A percentile compares a stretch with the other conserved stretches of the same genome.
phyloP scores from a whole-genome alignment of 2,797 vertebrate species.

The Sebastolobus altivelis region DNA sequence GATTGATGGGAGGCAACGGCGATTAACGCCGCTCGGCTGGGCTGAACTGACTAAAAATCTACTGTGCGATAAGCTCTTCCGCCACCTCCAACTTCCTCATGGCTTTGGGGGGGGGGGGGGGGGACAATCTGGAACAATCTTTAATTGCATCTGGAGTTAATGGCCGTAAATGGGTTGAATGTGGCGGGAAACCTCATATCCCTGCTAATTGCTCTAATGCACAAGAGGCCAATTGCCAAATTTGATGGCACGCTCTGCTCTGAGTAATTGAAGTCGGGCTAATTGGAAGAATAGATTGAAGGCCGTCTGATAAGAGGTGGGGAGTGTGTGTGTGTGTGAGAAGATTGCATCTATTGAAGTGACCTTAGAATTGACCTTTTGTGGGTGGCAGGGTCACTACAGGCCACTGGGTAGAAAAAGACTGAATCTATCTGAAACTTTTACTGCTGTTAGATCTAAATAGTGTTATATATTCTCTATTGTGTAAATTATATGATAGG shows the following conservation, averaged over 20 bases:
- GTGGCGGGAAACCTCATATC: constrained; percentile 78
- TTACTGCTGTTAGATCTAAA: not conserved
- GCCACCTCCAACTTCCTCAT: constrained; percentile 48
- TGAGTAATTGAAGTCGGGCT: constrained; percentile 74
- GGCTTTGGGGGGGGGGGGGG: not conserved
- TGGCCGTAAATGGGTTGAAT: constrained; percentile 75
- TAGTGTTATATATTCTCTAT: not conserved
- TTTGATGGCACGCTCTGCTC: constrained; percentile 68
- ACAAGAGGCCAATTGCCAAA: constrained; percentile 78
- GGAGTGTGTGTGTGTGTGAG: not conserved
- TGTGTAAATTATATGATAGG: not conserved
- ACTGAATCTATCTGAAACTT: not conserved
- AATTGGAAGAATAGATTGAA: constrained; percentile 73
- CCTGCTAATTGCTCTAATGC: constrained; percentile 79
- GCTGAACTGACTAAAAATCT: constrained; percentile 15
- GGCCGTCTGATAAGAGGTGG: constrained; percentile 26
- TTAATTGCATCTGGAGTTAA: constrained; percentile 79
- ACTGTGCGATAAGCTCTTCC: constrained; percentile 25
- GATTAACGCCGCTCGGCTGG: not conserved
- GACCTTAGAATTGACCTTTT: constrained; percentile 57
- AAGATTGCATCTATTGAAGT: constrained; percentile 40
- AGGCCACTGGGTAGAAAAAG: not conserved
- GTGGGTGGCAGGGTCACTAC: constrained; percentile 18
- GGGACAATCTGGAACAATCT: constrained; percentile 70
- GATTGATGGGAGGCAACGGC: constrained; percentile 22